Evolutionary conservation across 1,140 invertebrate species (phyloP).

Genomic region (Samia ricini): DNA sequence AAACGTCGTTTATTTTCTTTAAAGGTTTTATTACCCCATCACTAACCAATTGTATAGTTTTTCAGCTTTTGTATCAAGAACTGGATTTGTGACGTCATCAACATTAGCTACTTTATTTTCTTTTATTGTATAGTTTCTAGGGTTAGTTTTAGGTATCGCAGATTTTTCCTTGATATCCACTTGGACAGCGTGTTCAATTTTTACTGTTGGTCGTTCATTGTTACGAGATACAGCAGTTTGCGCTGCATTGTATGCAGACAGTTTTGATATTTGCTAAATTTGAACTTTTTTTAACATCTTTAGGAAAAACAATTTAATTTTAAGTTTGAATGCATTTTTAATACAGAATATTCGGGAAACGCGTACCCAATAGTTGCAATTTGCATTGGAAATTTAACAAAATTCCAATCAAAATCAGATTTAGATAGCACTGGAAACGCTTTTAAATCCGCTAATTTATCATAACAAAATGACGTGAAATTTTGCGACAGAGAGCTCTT

Average conservation of each 20-base stretch:
- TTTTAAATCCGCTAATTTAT: slow-evolving; percentile 31
- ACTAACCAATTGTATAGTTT: not conserved
- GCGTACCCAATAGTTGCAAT: slow-evolving; percentile 54
- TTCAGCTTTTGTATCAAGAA: not conserved
- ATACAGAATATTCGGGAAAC: slow-evolving; percentile 30
- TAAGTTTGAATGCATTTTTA: not conserved
- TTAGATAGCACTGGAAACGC: slow-evolving; percentile 35
- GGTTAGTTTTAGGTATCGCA: not conserved
- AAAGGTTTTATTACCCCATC: not conserved
- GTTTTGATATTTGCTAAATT: not conserved
- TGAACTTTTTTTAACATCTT: not conserved
- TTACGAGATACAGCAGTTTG: not conserved
- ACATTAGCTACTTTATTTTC: not conserved
- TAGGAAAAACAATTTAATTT: not conserved
- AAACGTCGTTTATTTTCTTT: not conserved
- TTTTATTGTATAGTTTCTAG: not conserved
- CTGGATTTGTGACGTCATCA: not conserved
- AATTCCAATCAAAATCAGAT: slow-evolving; percentile 33
- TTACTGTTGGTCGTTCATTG: not conserved
- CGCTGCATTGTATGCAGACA: not conserved
- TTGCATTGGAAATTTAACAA: slow-evolving; percentile 42
- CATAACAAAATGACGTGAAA: slow-evolving; percentile 32
- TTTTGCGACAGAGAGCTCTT: slow-evolving; percentile 29
- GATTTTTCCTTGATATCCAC: slow-evolving; percentile 2
- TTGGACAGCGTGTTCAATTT: not conserved